A percentile compares a stretch with the other conserved stretches of the same genome.
phyloP scores from a whole-genome alignment of 2,113 vertebrate genomes.

The Mesembrinibis cayennensis region DNA sequence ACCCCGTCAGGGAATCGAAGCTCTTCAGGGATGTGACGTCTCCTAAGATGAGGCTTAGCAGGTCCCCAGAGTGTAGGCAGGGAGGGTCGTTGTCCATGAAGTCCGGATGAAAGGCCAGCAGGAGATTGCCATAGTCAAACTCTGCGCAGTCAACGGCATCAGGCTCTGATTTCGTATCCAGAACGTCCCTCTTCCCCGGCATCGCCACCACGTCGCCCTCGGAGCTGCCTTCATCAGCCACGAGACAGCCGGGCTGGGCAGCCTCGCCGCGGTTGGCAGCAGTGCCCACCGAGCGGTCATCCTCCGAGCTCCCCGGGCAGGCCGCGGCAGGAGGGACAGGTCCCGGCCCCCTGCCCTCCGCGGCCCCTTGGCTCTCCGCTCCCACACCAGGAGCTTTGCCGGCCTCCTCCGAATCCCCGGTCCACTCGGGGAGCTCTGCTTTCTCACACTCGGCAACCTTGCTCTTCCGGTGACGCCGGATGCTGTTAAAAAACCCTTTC shows the following conservation, averaged over 20 bases:
- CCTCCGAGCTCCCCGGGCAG: not conserved
- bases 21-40: slow-evolving; percentile 95
- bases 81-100: slow-evolving; percentile 13
- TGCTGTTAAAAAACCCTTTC: slow-evolving; percentile 91
- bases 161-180: not conserved
- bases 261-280: not conserved
- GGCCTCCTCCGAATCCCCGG: slow-evolving; percentile 45
- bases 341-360: not conserved
- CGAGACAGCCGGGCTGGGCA: fast-evolving
- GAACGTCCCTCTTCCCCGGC: not conserved
- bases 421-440: slow-evolving; percentile 54
- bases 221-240: not conserved
- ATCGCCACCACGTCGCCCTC: not conserved
- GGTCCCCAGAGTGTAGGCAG: slow-evolving; percentile 78
- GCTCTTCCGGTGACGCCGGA: slow-evolving; percentile 86
- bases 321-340: not conserved
- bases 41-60: slow-evolving; percentile 84
- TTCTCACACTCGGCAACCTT: slow-evolving; percentile 79
- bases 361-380: not conserved
- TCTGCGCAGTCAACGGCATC: slow-evolving; percentile 31
- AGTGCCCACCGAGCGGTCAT: not conserved
- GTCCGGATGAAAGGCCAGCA: slow-evolving; percentile 67
- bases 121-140: slow-evolving; percentile 52
- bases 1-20: slow-evolving; percentile 95
- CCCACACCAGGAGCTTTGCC: not conserved